phyloP scores from a whole-genome alignment of 2,888 invertebrate genomes.

The Lasiommata megera region DNA sequence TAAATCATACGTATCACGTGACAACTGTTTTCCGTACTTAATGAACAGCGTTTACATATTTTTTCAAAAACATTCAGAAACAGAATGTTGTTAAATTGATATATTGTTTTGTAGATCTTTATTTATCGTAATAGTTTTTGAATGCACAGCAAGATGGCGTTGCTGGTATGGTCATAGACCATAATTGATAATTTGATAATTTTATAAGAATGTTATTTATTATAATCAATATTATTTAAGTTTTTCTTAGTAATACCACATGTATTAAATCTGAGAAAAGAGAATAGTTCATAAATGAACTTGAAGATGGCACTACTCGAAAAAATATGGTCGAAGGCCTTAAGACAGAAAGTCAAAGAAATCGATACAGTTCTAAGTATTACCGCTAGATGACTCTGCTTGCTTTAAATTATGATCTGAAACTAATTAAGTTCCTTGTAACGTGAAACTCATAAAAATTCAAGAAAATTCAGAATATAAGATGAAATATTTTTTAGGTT shows the following conservation, averaged over 20 bases:
- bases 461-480: no score
- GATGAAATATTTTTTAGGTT: no score
- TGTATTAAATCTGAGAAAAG: no score
- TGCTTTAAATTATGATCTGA: neutral
- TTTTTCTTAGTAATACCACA: no score
- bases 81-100: neutral
- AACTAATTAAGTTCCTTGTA: no score
- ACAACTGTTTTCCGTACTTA: neutral
- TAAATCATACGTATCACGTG: slow-evolving; percentile 47
- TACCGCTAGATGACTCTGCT: slow-evolving; percentile 29
- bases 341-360: neutral
- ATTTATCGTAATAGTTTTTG: slow-evolving; percentile 43
- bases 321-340: neutral
- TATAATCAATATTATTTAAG: no score
- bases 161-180: slow-evolving; percentile 37
- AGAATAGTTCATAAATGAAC: neutral
- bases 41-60: neutral
- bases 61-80: neutral
- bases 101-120: neutral
- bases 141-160: slow-evolving; percentile 42
- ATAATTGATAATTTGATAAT: neutral
- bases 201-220: no score
- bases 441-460: no score
- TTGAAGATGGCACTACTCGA: neutral
- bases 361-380: slow-evolving; percentile 12